These are phyloP conservation scores for Anolis carolinensis DNA, from an alignment of 2,113 vertebrate species.

Conservation along the genomic window DNA sequence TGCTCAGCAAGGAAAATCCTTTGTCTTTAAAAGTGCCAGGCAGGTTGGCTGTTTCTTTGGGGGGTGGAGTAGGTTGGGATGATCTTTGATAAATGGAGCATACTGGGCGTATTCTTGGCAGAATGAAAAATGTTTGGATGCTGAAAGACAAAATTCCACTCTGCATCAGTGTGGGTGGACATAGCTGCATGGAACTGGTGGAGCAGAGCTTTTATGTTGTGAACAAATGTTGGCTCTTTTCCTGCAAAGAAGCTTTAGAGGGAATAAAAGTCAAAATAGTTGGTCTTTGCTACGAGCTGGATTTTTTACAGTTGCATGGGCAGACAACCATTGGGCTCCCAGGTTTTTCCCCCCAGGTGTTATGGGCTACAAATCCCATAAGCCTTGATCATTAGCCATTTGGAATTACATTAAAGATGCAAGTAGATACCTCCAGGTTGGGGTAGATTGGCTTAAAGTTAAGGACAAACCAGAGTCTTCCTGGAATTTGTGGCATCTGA, in stretches of 20 bases:
- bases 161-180: neutral
- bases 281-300: neutral
- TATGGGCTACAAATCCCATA: neutral
- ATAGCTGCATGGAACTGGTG: neutral
- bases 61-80: neutral
- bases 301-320: neutral
- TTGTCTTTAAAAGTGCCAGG: neutral
- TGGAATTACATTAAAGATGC: neutral
- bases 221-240: neutral
- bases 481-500: neutral
- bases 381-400: neutral
- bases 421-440: neutral
- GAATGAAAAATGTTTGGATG: neutral
- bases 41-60: neutral
- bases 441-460: neutral
- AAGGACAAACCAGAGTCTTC: neutral
- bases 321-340: neutral
- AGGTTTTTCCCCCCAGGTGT: neutral
- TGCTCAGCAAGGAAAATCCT: constrained; percentile 1
- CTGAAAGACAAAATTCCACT: constrained; percentile 16
- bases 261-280: neutral
- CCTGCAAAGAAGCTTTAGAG: neutral
- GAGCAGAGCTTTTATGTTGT: constrained; percentile 16
- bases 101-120: constrained; percentile 1
- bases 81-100: neutral